Evolutionary conservation across 1,140 invertebrate genomes (phyloP).

Genomic region (Heliconius eleuchia): DNA sequence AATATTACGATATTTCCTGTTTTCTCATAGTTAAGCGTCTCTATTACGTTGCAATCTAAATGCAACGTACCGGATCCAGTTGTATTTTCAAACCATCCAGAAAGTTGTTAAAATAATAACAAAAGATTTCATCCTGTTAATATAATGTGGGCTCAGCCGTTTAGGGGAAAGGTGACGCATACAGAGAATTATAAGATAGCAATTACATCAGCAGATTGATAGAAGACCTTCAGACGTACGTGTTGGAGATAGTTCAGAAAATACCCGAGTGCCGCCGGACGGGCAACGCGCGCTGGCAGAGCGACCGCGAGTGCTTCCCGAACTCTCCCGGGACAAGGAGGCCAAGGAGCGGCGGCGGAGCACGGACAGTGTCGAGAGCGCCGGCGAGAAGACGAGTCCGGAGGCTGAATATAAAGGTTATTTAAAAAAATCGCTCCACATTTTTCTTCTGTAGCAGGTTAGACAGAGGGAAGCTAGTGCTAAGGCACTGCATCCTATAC

Average conservation of each 20-base stretch:
- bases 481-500: too few relatives aligned
- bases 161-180: too few relatives aligned
- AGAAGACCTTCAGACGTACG: slow-evolving; percentile 31
- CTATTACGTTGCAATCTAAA: too few relatives aligned
- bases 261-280: slow-evolving; percentile 42
- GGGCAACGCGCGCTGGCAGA: slow-evolving; percentile 36
- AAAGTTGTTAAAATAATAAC: background rate
- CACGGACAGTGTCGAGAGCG: slow-evolving; percentile 14
- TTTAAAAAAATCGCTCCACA: background rate
- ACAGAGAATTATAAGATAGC: background rate
- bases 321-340: background rate
- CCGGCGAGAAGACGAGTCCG: background rate
- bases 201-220: slow-evolving; percentile 27
- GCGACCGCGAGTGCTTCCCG: slow-evolving; percentile 26
- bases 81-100: too few relatives aligned
- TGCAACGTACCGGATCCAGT: too few relatives aligned
- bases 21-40: too few relatives aligned
- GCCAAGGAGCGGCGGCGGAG: slow-evolving; percentile 20
- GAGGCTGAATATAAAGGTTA: slow-evolving; percentile 15
- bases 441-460: too few relatives aligned
- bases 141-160: too few relatives aligned
- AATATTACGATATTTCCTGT: too few relatives aligned
- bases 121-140: background rate
- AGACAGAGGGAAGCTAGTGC: too few relatives aligned
- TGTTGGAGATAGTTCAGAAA: slow-evolving; percentile 24